These are phyloP conservation scores for Peromyscus eremicus DNA, from an alignment of 2,797 vertebrate genomes.

Conservation along the genomic window DNA sequence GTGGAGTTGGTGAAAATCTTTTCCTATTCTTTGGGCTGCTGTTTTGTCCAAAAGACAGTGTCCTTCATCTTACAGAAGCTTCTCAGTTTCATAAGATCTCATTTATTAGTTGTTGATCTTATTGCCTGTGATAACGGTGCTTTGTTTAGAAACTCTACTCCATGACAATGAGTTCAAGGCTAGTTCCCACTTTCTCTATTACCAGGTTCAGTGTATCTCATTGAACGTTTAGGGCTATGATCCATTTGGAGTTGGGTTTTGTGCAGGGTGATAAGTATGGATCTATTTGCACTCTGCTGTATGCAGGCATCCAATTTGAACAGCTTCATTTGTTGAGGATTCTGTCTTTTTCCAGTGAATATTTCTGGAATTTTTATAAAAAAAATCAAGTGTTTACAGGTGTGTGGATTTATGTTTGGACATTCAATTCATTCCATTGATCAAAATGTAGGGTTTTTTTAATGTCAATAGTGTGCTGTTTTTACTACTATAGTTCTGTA, in stretches of 20 bases:
- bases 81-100: not conserved
- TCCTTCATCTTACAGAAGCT: not conserved
- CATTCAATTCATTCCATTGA: not conserved
- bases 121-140: not conserved
- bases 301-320: not conserved
- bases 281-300: not conserved
- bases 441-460: not conserved
- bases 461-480: not conserved
- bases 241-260: not conserved
- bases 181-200: not conserved
- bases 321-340: not conserved
- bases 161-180: not conserved
- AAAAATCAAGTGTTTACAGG: not conserved
- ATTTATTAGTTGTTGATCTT: not conserved
- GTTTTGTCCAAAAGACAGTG: not conserved
- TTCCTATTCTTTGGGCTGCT: not conserved
- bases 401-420: not conserved
- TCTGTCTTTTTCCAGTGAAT: not conserved
- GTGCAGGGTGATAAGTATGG: not conserved
- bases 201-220: not conserved
- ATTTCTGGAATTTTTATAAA: not conserved
- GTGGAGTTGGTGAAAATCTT: not conserved
- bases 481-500: not conserved
- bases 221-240: not conserved
- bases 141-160: not conserved